phyloP scores from a whole-genome alignment of 2,888 invertebrate species.

The Caenorhabditis doughertyi region DNA sequence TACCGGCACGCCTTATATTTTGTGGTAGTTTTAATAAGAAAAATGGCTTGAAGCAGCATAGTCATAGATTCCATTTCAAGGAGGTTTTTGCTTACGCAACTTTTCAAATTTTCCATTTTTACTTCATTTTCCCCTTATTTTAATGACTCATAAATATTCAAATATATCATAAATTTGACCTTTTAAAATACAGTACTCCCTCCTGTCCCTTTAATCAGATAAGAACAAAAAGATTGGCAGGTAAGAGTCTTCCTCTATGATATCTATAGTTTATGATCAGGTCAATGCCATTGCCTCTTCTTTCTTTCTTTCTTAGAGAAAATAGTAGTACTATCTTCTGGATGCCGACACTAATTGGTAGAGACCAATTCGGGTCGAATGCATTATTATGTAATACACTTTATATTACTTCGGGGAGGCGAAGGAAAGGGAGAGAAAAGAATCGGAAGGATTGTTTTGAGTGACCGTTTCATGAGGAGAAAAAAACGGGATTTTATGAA shows the following conservation, averaged over 20 bases:
- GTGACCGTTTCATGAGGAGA: constrained; percentile 20
- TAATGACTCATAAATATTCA: not conserved
- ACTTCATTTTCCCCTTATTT: not conserved
- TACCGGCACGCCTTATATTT: too few species aligned
- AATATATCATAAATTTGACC: too few species aligned
- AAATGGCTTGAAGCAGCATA: too few species aligned
- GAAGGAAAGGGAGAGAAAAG: constrained; percentile 14
- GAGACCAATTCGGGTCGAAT: constrained; percentile 58
- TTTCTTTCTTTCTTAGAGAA: not conserved
- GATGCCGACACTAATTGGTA: constrained; percentile 58
- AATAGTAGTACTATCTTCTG: constrained; percentile 4
- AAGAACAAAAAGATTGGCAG: constrained; percentile 26
- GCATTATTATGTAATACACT: constrained; percentile 59
- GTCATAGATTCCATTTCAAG: too few species aligned
- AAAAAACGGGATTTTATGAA: not conserved
- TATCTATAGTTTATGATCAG: constrained; percentile 62
- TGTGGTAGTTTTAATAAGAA: too few species aligned
- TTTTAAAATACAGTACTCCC: constrained; percentile 20
- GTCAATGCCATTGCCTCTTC: constrained; percentile 57
- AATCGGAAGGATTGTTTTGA: constrained; percentile 20
- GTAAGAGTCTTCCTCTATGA: constrained; percentile 24
- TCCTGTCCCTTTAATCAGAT: constrained; percentile 30
- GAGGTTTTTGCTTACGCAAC: too few species aligned
- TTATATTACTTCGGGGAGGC: constrained; percentile 50
- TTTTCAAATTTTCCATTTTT: not conserved